Conservation (phyloP, 2,113 vertebrate species). For the Pampusana beccarii region DNA sequence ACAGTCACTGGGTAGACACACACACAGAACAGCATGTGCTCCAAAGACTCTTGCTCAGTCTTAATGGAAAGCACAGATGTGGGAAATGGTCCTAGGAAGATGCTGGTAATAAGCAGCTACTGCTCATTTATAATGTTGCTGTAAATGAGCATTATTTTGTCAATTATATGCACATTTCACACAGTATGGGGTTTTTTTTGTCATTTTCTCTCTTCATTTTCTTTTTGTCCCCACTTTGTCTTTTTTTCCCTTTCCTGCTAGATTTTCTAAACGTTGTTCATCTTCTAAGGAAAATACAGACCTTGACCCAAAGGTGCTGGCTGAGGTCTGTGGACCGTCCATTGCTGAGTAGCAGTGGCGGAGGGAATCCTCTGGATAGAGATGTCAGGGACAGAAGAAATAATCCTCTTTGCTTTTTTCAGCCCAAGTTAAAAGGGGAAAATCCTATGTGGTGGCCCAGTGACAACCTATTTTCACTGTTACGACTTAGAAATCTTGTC, state of each 20-base stretch:
- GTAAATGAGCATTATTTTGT: not conserved
- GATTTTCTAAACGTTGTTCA: not conserved
- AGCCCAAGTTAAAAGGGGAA: not conserved
- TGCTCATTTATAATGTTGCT: not conserved
- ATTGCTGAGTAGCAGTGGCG: not conserved
- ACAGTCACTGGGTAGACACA: not conserved
- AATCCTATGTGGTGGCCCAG: not conserved
- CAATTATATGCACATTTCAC: not conserved
- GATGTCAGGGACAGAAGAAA: not conserved
- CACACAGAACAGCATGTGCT: not conserved
- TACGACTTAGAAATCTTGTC: not conserved
- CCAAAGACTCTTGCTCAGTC: not conserved
- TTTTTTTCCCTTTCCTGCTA: not conserved
- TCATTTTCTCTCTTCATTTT: not conserved
- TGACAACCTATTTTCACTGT: not conserved
- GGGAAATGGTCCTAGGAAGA: not conserved
- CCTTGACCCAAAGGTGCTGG: not conserved
- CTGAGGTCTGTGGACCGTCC: not conserved
- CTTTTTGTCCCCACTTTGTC: not conserved
- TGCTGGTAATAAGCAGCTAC: not conserved
- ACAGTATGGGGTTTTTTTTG: not conserved
- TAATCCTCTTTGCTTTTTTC: not conserved
- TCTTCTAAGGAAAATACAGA: not conserved
- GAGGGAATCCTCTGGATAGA: not conserved
- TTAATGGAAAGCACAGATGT: slow-evolving; percentile 12